Evolutionary conservation across 2,797 vertebrate species (phyloP), one percentile per base, ranked within the genome.

Genomic region (Xyrichtys novacula): DNA sequence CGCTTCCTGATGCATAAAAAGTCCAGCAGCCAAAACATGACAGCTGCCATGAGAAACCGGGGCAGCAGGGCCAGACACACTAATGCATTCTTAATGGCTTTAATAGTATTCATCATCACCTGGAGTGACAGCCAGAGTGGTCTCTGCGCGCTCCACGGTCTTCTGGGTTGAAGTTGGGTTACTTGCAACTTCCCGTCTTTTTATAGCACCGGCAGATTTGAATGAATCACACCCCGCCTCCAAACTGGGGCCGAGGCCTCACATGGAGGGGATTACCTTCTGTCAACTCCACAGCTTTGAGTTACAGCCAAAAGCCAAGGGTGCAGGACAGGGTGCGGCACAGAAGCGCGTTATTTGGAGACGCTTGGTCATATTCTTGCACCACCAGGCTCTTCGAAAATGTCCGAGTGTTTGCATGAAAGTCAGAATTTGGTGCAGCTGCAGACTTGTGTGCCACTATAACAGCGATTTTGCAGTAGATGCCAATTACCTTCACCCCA

Each of bases 1-100:
- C 93, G 94, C 86, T 96, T 97, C 69, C 97, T 92, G 79, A 99
- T 96, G 92, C 97, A 99, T 59, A 96, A 90, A 88, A 98, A 97
- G 89, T 99, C 98, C 23, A 99, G 95, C 20, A 98, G 94, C 96
- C 97, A 99, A 65, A 99, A 96, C 92, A 97, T 92, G 85, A 96
- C 85, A 47, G 96, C 98, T 36, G 96, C 96, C 91, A 96, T 76
- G 14, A 98, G 92, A 88, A 99, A 98, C 55, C 97, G 96, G 63
- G 97, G 97, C 89, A 98, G 92, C 75, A 99, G 91, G 28, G 94
- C 90, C 52, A 97, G 89, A 90, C 95, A 97, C 63, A 96, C 95
- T 61, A 95, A 83, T 66, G 94, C 95, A 92, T 96, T 96, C 85
- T 95, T 95, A 79, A 98, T 91, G 52, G 96, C 92, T 88, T 95